Evolutionary conservation across 2,113 vertebrate genomes (phyloP), one percentile per base, ranked within the genome.

Genomic region (Grallaria varia): DNA sequence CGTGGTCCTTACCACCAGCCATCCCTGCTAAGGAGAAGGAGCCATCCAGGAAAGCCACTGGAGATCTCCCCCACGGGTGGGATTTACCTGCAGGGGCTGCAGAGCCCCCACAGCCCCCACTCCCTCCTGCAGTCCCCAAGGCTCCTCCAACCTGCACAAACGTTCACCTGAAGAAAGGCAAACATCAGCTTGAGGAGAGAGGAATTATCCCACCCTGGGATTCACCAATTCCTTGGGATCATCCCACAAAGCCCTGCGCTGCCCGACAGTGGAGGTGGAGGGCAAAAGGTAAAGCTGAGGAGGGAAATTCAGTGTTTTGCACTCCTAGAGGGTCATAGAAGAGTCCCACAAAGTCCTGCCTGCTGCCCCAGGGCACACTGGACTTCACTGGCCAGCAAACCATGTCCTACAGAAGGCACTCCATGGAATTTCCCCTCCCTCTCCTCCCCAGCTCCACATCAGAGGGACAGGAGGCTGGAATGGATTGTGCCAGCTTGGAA

Each of bases 391-490:
- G 25, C 25, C 35, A 59, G 39, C 31, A 45, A 56, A 35, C 37
- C 2, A 2, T 0, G 24, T 9, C 50, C 72, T 17, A 8, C 19
- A 20, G 24, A 10, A 33, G 45, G 4, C 56, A 8, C 16, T 12
- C 5, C 1, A 18, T 0, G 1, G n/a, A 31, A 7, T 45, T 3
- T 30, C 9, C 42, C 35, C 21, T 24, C 30, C 33, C 37, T 11
- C 3, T 37, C 15, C 40, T 31, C 31, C 68, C 52, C 3, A 19
- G 68, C 69, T 82, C 45, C 66, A 55, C 17, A 17, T 52, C 66
- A 35, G 30, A 37, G 42, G 20, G 25, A 78, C 68, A 33, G 69
- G 73, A 23, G 80, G 45, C 75, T 59, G 59, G 30, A 45, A 76
- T 33, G 18, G 44, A 45, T 45, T 45, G 7, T 18, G 19, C 7